phyloP scores from a whole-genome alignment of 2,888 invertebrate genomes.

The Euclidia mi region DNA sequence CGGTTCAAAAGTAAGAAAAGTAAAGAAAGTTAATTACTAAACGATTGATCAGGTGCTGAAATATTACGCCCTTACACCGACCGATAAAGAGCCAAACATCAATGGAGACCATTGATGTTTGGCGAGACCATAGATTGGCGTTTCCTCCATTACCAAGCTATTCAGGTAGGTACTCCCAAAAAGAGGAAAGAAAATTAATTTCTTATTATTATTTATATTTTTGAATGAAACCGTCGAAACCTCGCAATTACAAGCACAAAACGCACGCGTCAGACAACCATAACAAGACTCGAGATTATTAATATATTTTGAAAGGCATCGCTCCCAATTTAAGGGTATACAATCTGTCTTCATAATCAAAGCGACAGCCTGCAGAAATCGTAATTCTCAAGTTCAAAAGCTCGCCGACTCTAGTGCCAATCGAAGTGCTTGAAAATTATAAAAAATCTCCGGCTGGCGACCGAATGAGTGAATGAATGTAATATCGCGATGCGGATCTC shows the following conservation, averaged over 20 bases:
- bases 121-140: background rate
- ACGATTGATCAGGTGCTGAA: background rate
- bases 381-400: constrained; percentile 76
- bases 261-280: constrained; percentile 49
- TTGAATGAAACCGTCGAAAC: constrained; percentile 21
- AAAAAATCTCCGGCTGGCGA: constrained; percentile 67
- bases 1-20: no score
- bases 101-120: no score
- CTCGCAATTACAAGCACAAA: constrained; percentile 38
- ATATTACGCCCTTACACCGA: background rate
- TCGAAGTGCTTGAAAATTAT: constrained; percentile 79
- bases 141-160: background rate
- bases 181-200: constrained; percentile 14
- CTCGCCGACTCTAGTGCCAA: constrained; percentile 82
- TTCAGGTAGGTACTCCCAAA: constrained; percentile 1
- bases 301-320: constrained; percentile 57
- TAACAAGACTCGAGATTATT: constrained; percentile 51
- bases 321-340: constrained; percentile 56
- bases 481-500: constrained; percentile 86
- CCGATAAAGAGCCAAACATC: no score
- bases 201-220: constrained; percentile 32
- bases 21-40: no score
- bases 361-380: constrained; percentile 59
- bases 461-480: constrained; percentile 75
- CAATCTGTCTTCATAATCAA: constrained; percentile 57